phyloP scores from a whole-genome alignment of 1,140 invertebrate genomes.

The Papilio machaon region DNA sequence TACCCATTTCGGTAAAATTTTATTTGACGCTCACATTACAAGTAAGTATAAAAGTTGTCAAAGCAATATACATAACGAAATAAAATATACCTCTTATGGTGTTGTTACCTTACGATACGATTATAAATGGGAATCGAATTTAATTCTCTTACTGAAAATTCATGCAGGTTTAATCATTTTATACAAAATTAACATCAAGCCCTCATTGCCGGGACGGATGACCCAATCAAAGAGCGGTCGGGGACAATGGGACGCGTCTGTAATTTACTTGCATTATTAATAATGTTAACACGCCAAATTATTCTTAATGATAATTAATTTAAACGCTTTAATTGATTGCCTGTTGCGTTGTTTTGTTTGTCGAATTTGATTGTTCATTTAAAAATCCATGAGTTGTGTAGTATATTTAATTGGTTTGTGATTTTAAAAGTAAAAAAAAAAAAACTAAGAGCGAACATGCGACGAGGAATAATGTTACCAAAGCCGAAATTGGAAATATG shows the following conservation, averaged over 20 bases:
- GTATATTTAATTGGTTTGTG: neutral
- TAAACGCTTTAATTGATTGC: slow-evolving; percentile 20
- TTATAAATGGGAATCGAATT: neutral
- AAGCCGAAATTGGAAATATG: no score
- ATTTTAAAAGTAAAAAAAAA: no score
- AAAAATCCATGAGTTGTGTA: neutral
- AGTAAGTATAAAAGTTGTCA: neutral
- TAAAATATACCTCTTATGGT: neutral
- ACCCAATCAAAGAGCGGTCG: slow-evolving; percentile 34
- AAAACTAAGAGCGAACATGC: no score
- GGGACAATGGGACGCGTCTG: slow-evolving; percentile 30
- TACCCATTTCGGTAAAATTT: neutral
- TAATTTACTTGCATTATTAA: slow-evolving; percentile 31
- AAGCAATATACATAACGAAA: neutral
- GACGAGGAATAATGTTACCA: no score
- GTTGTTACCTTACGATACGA: neutral
- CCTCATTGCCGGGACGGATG: slow-evolving; percentile 21
- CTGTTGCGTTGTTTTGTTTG: neutral
- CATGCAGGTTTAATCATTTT: slow-evolving; percentile 28
- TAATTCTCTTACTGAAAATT: neutral
- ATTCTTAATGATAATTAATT: slow-evolving; percentile 29
- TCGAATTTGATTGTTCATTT: slow-evolving; percentile 1
- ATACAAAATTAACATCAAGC: slow-evolving; percentile 31
- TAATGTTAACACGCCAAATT: slow-evolving; percentile 33
- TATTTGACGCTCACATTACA: neutral